Percentiles rank a stretch among this genome's conserved stretches.
Evolutionary conservation across 2,888 invertebrate species (phyloP).

Genomic region (Torymus texanus): DNA sequence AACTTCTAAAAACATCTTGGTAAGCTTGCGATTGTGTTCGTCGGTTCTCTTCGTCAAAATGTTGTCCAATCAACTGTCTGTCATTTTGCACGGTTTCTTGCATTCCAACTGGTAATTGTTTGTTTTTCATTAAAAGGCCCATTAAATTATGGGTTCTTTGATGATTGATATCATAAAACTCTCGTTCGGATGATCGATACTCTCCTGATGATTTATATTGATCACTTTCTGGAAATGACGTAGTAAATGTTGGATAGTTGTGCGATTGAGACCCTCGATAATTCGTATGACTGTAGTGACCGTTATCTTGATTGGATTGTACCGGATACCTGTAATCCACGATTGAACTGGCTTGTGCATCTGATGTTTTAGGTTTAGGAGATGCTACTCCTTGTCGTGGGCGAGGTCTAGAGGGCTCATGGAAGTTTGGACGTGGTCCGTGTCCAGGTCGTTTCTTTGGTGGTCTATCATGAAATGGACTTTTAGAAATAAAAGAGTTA

Average conservation of each 20-base stretch:
- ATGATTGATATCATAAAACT: conserved; percentile 66
- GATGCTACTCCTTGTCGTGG: conserved; percentile 56
- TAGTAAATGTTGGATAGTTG: conserved; percentile 64
- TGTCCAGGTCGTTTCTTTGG: conserved; percentile 65
- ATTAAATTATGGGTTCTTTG: conserved; percentile 70
- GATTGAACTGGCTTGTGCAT: conserved; percentile 60
- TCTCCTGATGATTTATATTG: conserved; percentile 54
- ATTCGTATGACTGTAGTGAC: conserved; percentile 53
- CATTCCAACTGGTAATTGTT: conserved; percentile 65
- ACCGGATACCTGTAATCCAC: conserved; percentile 48
- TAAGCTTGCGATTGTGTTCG: conserved; percentile 62
- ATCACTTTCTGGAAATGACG: conserved; percentile 59
- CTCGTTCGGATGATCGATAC: conserved; percentile 57
- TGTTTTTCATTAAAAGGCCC: conserved; percentile 72
- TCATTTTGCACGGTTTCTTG: conserved; percentile 56
- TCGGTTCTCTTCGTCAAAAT: conserved; percentile 65
- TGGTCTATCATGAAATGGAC: conserved; percentile 66
- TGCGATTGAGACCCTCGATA: conserved; percentile 55
- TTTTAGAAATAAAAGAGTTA: conserved; percentile 65
- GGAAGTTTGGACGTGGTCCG: conserved; percentile 38
- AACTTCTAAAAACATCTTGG: conserved; percentile 61
- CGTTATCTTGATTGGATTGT: conserved; percentile 32
- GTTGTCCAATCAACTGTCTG: conserved; percentile 61
- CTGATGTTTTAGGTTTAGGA: conserved; percentile 59
- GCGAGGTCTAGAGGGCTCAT: conserved; percentile 59